Percentiles rank a stretch among this genome's conserved stretches.
Conservation (phyloP, 2,888 invertebrate genomes). For the Pomacea canaliculata region DNA sequence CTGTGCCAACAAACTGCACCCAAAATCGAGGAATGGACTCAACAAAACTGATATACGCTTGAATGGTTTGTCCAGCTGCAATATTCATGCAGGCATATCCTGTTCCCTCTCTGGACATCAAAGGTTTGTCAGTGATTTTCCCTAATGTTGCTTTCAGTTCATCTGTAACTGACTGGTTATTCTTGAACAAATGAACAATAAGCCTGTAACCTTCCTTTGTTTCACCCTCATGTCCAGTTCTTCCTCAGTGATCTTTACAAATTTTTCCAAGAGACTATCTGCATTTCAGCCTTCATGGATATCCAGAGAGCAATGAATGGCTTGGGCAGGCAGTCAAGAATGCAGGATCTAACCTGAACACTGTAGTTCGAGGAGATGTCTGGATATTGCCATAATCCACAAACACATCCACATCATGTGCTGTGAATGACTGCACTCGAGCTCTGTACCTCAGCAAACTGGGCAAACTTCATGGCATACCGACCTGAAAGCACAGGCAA, state of each 20-base stretch:
- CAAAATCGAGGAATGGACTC: conserved; percentile 72
- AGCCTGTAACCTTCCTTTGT: conserved; percentile 10
- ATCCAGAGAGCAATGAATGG: conserved; percentile 47
- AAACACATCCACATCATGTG: conserved; percentile 42
- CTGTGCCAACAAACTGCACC: conserved; percentile 75
- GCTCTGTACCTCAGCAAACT: conserved; percentile 59
- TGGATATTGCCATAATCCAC: conserved; percentile 64
- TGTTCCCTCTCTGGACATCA: neutral
- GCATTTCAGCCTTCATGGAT: conserved; percentile 24
- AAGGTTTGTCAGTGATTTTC: neutral
- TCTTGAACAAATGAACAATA: conserved; percentile 25
- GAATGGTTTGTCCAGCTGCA: conserved; percentile 24
- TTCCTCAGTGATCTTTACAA: conserved; percentile 29
- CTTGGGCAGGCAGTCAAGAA: conserved; percentile 45
- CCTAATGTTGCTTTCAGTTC: conserved; percentile 17
- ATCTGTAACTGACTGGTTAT: conserved; percentile 18
- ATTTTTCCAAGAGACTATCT: conserved; percentile 30
- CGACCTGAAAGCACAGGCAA: conserved; percentile 10
- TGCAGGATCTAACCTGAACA: conserved; percentile 37
- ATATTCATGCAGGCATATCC: conserved; percentile 15
- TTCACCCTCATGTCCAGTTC: conserved; percentile 22
- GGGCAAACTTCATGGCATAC: conserved; percentile 34
- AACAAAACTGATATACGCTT: conserved; percentile 47
- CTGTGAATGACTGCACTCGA: conserved; percentile 35
- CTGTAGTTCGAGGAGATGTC: conserved; percentile 30